Conservation (phyloP, 2,797 vertebrate genomes). For the Tadarida brasiliensis region DNA sequence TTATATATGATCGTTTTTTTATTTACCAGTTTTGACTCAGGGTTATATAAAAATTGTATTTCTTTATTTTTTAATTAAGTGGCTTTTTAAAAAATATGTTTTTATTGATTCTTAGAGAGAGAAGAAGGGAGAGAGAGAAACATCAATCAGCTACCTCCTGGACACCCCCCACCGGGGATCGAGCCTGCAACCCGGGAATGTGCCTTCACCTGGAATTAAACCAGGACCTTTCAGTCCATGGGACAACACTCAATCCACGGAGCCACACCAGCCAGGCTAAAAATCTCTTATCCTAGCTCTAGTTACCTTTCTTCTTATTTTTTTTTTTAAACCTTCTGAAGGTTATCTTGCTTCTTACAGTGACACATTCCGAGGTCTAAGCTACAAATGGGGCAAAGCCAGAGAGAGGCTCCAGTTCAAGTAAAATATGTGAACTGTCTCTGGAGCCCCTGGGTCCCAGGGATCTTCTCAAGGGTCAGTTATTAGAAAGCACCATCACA, state of each 20-base stretch:
- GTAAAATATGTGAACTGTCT: neutral
- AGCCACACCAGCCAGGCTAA: too few relatives aligned
- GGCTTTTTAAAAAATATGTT: too few relatives aligned
- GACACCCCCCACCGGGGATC: too few relatives aligned
- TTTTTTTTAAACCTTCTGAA: neutral
- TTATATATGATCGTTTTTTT: neutral
- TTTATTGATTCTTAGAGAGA: too few relatives aligned
- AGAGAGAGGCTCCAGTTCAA: neutral
- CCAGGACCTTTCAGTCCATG: too few relatives aligned
- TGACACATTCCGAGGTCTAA: neutral
- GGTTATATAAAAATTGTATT: neutral
- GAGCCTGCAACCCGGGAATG: too few relatives aligned
- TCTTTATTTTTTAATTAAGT: too few relatives aligned
- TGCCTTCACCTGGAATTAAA: too few relatives aligned
- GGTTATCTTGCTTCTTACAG: neutral
- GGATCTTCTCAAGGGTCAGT: neutral
- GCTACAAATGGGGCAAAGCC: neutral
- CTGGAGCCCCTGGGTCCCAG: neutral
- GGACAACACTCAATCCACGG: too few relatives aligned
- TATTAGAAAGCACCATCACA: neutral
- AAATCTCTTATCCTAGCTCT: neutral
- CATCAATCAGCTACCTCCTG: too few relatives aligned
- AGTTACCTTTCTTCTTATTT: neutral
- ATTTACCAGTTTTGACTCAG: neutral
- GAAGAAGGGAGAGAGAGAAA: too few relatives aligned